Evolutionary conservation across 2,888 invertebrate species (phyloP), one percentile per base, ranked within the genome.

Genomic region (Alloscopus bannaensis): DNA sequence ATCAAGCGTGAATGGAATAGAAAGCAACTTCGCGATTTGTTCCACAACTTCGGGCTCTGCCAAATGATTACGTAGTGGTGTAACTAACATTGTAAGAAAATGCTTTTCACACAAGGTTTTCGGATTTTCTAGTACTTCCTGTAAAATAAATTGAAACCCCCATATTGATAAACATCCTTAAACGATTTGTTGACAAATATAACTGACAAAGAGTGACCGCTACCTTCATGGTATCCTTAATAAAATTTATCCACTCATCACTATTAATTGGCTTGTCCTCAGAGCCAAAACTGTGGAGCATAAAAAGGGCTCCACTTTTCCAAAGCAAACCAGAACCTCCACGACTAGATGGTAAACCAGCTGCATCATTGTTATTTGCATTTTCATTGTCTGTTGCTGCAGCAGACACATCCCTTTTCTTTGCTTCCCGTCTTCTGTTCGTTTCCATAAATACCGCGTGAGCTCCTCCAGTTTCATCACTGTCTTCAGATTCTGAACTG

Each of bases 201-300:
- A 50, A 11, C n/a, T 20, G 3, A 24, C 45, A 31, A 8, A 8
- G 36, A 6, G 13, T 26, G 26, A 29, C 22, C 4, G 28, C 59
- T 90, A 95, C 96, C 87, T 93, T 93, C 88, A 95, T 94, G 18
- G 94, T 94, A 13, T 92, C 92, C 86, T 94, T 92, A 0, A 96
- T 88, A 88, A 95, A 96, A 0, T 93, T 95, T 82, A 94, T 90
- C 95, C 95, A 95, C 88, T 96, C 95, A 83, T 95, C 95, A 84
- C 94, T 91, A 88, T 95, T 95, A 79, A 95, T 93, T 2, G 93
- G 92, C 26, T 88, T 88, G 28, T 89, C 88, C 26, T 86, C 86
- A 2, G 86, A 84, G 1, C 84, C 85, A 57, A 86, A 84, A 47
- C 84, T 84, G 29, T 86, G 83, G 4, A 85, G 76, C 6, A 83